These are phyloP conservation scores for Garra rufa DNA, from an alignment of 2,113 vertebrate species.

Conservation along the genomic window DNA sequence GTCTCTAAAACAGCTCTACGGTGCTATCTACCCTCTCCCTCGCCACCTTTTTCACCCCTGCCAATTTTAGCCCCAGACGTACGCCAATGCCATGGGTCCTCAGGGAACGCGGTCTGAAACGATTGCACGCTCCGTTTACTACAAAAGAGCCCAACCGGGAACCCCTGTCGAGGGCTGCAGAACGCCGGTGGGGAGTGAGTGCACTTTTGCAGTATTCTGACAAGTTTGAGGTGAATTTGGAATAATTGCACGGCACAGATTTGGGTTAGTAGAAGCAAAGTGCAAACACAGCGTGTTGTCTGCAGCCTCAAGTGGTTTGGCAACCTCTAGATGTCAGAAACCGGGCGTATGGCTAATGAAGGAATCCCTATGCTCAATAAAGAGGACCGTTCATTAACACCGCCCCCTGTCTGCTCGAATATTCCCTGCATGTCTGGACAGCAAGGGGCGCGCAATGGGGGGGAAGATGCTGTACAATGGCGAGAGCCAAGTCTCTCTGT, in stretches of 20 bases:
- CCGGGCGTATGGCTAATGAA: constrained; percentile 1
- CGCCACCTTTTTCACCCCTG: constrained; percentile 1
- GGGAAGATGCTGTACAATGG: constrained; percentile 29
- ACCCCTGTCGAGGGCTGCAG: constrained; percentile 56
- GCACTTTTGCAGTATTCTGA: constrained; percentile 31
- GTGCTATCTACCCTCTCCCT: not conserved
- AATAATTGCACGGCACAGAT: constrained; percentile 59
- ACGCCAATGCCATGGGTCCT: constrained; percentile 48
- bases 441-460: constrained; percentile 10
- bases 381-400: constrained; percentile 25
- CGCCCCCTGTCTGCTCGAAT: constrained; percentile 4
- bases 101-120: constrained; percentile 56
- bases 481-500: constrained; percentile 16
- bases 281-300: constrained; percentile 26
- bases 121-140: constrained; percentile 68
- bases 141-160: constrained; percentile 57
- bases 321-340: constrained; percentile 16
- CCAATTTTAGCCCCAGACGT: constrained; percentile 21
- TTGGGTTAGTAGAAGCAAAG: constrained; percentile 59
- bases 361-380: constrained; percentile 35
- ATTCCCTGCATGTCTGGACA: constrained; percentile 23
- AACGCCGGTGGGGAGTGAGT: constrained; percentile 45
- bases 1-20: too few species aligned
- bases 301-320: not conserved
- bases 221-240: constrained; percentile 25